A percentile compares a stretch with the other conserved stretches of the same genome.
Conservation (phyloP, 2,888 invertebrate genomes). For the Sicus ferrugineus region DNA sequence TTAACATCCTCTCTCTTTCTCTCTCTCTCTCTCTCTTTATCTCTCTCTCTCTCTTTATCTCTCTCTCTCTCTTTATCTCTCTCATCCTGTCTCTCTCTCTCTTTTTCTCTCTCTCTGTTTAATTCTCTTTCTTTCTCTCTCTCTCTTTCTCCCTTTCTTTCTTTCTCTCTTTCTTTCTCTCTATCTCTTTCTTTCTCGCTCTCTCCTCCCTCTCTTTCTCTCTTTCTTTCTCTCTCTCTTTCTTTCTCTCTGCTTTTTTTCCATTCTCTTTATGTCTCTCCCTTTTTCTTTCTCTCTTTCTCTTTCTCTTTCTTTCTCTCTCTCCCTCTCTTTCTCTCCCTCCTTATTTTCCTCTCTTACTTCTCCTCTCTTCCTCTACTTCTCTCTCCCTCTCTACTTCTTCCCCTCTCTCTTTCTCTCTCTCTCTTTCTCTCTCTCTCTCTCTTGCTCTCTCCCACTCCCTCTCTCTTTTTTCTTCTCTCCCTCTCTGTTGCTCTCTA, state of each 20-base stretch:
- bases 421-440: slow-evolving; percentile 25
- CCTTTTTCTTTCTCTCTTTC: too few species aligned
- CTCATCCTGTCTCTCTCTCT: background rate
- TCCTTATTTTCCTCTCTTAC: too few species aligned
- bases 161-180: background rate
- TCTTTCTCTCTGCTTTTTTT: too few species aligned
- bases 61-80: too few species aligned
- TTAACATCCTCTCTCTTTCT: background rate
- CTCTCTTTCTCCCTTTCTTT: background rate
- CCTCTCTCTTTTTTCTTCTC: too few species aligned
- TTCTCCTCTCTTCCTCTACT: slow-evolving; percentile 12
- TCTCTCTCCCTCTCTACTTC: background rate
- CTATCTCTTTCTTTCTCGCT: slow-evolving; percentile 4
- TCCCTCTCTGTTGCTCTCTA: background rate
- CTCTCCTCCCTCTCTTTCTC: background rate
- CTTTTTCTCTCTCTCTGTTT: background rate
- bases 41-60: too few species aligned
- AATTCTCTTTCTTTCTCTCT: background rate
- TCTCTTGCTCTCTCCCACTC: too few species aligned
- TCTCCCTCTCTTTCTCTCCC: too few species aligned
- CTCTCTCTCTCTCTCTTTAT: background rate
- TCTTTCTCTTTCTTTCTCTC: too few species aligned
- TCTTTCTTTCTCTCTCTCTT: background rate
- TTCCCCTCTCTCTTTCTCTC: background rate
- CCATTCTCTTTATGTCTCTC: too few species aligned